phyloP scores from a whole-genome alignment of 2,113 vertebrate genomes.

The Hylia prasina region DNA sequence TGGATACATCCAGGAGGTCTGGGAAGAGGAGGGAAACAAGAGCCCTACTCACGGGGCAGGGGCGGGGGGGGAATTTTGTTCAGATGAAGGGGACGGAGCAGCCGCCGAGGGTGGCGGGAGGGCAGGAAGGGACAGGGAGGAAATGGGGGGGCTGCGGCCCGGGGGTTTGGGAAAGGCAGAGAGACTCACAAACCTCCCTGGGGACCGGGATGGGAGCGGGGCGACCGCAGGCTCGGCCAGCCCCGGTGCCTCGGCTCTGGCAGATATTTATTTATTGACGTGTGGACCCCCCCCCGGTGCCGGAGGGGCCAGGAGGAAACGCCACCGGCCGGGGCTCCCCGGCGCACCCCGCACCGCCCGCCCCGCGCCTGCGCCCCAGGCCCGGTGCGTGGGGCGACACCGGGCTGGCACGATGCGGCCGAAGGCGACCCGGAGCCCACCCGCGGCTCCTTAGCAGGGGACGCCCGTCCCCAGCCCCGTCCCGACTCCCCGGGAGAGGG shows the following conservation, averaged over 20 bases:
- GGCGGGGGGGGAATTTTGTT: not conserved
- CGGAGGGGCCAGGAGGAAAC: not conserved
- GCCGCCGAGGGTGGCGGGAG: not conserved
- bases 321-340: not conserved
- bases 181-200: not conserved
- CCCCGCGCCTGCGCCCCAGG: conserved; percentile 29
- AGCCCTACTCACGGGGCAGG: not conserved
- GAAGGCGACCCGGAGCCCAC: not conserved
- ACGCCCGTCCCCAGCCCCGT: not conserved
- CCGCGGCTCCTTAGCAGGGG: not conserved
- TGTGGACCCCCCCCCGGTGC: not conserved
- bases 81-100: not conserved
- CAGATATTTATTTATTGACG: not conserved
- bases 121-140: not conserved
- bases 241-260: accelerated
- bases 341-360: not conserved
- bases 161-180: not conserved
- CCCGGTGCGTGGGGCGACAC: not conserved
- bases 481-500: not conserved
- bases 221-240: accelerated
- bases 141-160: not conserved
- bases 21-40: not conserved
- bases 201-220: accelerated
- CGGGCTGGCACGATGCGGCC: not conserved
- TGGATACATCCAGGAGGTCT: not conserved